phyloP scores from a whole-genome alignment of 1,140 invertebrate species.

The Notospermus geniculatus region DNA sequence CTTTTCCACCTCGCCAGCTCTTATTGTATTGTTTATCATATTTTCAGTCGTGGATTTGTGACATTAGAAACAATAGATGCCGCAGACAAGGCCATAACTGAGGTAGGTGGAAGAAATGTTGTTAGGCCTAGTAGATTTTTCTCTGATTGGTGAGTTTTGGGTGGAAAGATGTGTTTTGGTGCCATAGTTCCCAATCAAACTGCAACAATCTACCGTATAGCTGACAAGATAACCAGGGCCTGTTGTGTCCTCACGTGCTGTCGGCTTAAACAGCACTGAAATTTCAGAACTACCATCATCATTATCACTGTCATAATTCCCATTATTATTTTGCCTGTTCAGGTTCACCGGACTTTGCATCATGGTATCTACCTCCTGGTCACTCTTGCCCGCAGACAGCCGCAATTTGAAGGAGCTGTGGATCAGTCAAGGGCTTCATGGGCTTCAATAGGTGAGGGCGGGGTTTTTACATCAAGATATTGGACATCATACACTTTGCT shows the following conservation, averaged over 20 bases:
- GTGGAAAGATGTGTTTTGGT: too few relatives aligned
- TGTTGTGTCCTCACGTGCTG: too few relatives aligned
- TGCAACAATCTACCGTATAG: too few relatives aligned
- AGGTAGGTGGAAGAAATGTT: conserved; percentile 56
- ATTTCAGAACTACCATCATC: too few relatives aligned
- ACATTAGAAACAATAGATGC: conserved; percentile 88
- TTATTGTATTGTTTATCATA: conserved; percentile 25
- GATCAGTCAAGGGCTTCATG: conserved; percentile 75
- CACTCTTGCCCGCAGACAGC: conserved; percentile 77
- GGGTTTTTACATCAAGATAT: conserved; percentile 16
- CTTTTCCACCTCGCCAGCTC: too few relatives aligned
- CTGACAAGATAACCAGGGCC: too few relatives aligned
- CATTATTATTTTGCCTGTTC: conserved; percentile 22
- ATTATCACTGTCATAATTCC: too few relatives aligned
- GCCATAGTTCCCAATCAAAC: too few relatives aligned
- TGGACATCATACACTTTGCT: too few relatives aligned
- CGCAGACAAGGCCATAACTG: conserved; percentile 80
- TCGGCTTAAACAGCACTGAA: too few relatives aligned
- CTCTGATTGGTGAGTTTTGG: too few relatives aligned
- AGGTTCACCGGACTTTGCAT: conserved; percentile 78
- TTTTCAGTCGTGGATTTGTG: conserved; percentile 80
- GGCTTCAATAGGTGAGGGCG: conserved; percentile 72
- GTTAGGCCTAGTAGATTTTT: too few relatives aligned
- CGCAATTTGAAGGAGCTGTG: conserved; percentile 75
- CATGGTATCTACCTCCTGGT: conserved; percentile 77